These are phyloP conservation scores for Emydocephalus ijimae DNA, from an alignment of 2,113 vertebrate species.

Conservation along the genomic window DNA sequence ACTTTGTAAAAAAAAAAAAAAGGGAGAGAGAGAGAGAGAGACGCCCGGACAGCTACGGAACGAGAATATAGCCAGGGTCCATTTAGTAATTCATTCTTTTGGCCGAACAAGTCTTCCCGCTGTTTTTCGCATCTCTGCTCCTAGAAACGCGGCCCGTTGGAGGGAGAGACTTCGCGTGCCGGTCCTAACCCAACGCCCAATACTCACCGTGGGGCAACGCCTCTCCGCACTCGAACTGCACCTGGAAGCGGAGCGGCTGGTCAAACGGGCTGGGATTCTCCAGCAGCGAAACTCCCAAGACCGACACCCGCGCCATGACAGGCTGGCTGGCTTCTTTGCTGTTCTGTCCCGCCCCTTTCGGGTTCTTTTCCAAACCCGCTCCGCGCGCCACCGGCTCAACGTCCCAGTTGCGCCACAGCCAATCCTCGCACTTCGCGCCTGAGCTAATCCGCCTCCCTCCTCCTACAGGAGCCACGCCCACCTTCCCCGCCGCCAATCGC, in stretches of 20 bases:
- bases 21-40: too few species aligned
- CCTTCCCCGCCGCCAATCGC: not conserved
- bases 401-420: not conserved
- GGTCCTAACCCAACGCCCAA: too few species aligned
- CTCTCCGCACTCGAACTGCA: constrained; percentile 90
- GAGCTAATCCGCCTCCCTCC: not conserved
- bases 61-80: not conserved
- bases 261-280: constrained; percentile 89
- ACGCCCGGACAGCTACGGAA: not conserved
- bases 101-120: not conserved
- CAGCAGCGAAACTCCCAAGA: constrained; percentile 84
- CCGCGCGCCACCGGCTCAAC: constrained; percentile 1
- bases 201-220: constrained; percentile 82
- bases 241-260: constrained; percentile 90
- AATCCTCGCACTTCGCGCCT: constrained; percentile 20
- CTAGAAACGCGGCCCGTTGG: not conserved
- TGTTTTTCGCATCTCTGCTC: not conserved
- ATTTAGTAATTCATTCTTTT: not conserved
- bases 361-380: not conserved
- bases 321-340: not conserved
- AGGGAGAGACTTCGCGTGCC: not conserved
- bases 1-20: not conserved
- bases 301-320: constrained; percentile 87
- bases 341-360: not conserved
- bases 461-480: not conserved